Evolutionary conservation across 2,113 vertebrate species (phyloP).

Genomic region (Corythaixoides concolor): DNA sequence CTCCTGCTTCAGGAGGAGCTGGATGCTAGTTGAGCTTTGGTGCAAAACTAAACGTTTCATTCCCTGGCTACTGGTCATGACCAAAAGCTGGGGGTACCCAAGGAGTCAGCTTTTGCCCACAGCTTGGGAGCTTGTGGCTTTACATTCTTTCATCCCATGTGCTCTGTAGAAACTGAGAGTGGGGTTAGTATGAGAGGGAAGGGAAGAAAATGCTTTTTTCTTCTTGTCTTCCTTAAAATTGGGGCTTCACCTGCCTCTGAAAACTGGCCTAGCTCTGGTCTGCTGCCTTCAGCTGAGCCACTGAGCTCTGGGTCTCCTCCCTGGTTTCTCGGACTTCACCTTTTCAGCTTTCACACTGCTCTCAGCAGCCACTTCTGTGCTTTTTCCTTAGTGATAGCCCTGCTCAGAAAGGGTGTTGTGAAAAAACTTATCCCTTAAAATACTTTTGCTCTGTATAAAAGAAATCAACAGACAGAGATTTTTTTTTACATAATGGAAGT

Average conservation of each 20-base stretch:
- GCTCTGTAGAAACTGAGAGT: background rate
- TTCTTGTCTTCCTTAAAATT: background rate
- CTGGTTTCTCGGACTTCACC: background rate
- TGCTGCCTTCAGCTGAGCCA: background rate
- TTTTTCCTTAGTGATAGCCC: background rate
- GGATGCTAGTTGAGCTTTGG: background rate
- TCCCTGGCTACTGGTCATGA: background rate
- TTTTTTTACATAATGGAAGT: background rate
- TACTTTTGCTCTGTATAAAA: background rate
- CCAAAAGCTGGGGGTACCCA: background rate
- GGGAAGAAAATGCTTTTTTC: background rate
- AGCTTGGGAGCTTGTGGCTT: background rate
- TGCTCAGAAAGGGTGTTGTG: accelerated
- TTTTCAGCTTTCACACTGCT: background rate
- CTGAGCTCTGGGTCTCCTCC: background rate
- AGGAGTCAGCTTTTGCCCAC: background rate
- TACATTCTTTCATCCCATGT: background rate
- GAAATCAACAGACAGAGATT: background rate
- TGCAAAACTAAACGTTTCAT: background rate
- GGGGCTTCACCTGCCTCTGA: background rate
- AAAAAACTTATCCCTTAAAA: background rate
- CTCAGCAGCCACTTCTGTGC: background rate
- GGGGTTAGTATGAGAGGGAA: background rate
- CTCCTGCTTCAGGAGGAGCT: background rate
- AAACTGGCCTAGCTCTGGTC: background rate